Base-by-base conservation (phyloP, 2,888 invertebrate genomes). In the Nineta flava region DNA sequence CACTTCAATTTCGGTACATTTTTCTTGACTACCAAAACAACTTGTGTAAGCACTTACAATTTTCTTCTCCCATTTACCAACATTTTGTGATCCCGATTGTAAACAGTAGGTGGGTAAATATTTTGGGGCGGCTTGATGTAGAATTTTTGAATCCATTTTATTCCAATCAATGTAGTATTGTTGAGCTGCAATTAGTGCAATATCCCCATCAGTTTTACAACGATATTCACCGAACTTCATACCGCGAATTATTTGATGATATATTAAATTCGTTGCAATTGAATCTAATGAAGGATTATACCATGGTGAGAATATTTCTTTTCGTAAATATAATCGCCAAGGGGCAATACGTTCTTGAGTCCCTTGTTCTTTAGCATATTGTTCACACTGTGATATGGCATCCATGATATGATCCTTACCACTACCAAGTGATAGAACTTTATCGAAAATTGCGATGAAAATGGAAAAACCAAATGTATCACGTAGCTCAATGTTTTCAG, bases 321-420 rank as follows among this genome's bases (percentile, higher is more conserved):
- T 86, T 47, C 90, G 73, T 63, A 87, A 81, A 66, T 87, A 90
- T 46, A 93, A 65, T 57, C 86, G 76, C 94, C 94, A 96, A 0
- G 87, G 86, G 4, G 90, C 88, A 60, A 78, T 83, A 57, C 84
- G 75, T 63, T 93, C 92, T 50, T 82, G 78, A 2, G 81, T 79
- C 1, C 91, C 90, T 63, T 87, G 84, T 65, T 93, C 93, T 66
- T 86, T 91, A 21, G 91, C 86, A 64, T 88, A 93, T 63, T 95
- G 94, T 64, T 96, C 95, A 65, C 94, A 94, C 64, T 93, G 92
- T 0, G 91, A 91, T 59, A 96, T 86, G 1, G 94, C 95, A 67
- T 96, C 95, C 83, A 95, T 85, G 1, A 96, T 83, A 62, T 94
- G 93, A 65, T 94, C 93, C 15, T 78, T 79, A 53, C 87, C 92